Evolutionary conservation across 2,113 vertebrate genomes (phyloP), one percentile per base, ranked within the genome.

Genomic region (Macrotis lagotis): DNA sequence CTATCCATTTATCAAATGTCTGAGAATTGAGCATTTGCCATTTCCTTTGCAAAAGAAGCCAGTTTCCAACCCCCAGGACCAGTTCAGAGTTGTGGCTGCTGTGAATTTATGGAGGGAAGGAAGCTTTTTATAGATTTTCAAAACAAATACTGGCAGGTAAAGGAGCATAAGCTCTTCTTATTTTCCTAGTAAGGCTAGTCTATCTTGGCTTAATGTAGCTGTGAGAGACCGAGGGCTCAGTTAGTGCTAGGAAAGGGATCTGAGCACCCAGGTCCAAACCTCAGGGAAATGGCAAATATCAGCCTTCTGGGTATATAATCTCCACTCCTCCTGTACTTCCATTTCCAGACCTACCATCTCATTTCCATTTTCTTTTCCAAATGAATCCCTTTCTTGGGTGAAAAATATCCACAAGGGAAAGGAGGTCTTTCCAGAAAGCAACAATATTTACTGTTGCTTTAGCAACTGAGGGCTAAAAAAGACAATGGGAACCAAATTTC

Each of bases 401-500:
- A 26, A 53, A 8, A 95, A 49, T 89, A 25, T 37, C 9, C 90
- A 66, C 93, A 93, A 53, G 44, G 92, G 25, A 50, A 92, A 95
- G 90, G 90, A 48, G 90, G 74, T 25, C 92, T 47, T 28, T 94
- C 24, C n/a, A 44, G 66, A 83, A 19, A 83, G 37, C 66, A 90
- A 11, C 49, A 92, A 14, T 5, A 90, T 50, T 0, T 83, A 88
- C 93, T 53, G 47, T 25, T 90, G 90, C 93, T 93, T 94, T 22
- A 94, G 91, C 3, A 49, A 96, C 92, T 26, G 51, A 50, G 88
- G 31, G 90, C 89, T 51, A 44, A 55, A 48, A 95, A 83, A 93
- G 96, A 95, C 59, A 96, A 5, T 51, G 93, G 50, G 88, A 51
- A 97, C 50, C 53, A 95, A 91, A 95, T 16, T 47, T 50, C 90